These are phyloP conservation scores for Acrobasis suavella DNA, from an alignment of 2,888 invertebrate genomes.

Conservation along the genomic window DNA sequence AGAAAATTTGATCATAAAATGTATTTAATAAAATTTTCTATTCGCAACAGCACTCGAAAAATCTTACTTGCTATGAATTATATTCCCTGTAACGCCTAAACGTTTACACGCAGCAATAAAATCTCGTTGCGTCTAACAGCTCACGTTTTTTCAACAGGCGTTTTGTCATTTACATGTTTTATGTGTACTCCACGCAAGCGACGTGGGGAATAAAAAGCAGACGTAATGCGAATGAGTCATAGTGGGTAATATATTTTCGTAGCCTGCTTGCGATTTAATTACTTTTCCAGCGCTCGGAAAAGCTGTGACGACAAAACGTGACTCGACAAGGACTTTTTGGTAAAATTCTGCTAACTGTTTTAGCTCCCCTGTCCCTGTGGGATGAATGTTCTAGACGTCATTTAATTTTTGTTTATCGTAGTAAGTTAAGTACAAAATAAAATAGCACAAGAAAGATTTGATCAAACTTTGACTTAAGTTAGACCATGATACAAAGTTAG, in stretches of 20 bases:
- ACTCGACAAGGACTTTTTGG: conserved; percentile 12
- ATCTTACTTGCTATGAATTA: conserved; percentile 3
- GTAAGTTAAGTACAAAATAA: not conserved
- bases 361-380: conserved; percentile 7
- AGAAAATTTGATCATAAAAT: no score
- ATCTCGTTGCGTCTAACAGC: conserved; percentile 33
- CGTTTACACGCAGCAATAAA: conserved; percentile 45
- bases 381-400: conserved; percentile 3
- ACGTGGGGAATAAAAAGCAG: conserved; percentile 30
- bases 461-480: no score
- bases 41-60: no score
- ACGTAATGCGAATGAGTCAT: conserved; percentile 15
- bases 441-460: not conserved
- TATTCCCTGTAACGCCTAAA: conserved; percentile 38
- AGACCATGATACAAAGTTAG: no score
- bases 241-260: conserved; percentile 19
- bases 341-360: conserved; percentile 14
- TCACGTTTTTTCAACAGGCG: conserved; percentile 47
- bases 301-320: conserved; percentile 20
- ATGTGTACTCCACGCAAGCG: conserved; percentile 25
- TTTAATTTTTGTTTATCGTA: not conserved
- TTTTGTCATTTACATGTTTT: conserved; percentile 43
- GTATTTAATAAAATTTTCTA: no score
- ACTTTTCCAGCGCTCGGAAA: conserved; percentile 15
- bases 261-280: conserved; percentile 21